Base-by-base conservation (phyloP, 2,113 vertebrate genomes). In the Lophochroa leadbeateri region DNA sequence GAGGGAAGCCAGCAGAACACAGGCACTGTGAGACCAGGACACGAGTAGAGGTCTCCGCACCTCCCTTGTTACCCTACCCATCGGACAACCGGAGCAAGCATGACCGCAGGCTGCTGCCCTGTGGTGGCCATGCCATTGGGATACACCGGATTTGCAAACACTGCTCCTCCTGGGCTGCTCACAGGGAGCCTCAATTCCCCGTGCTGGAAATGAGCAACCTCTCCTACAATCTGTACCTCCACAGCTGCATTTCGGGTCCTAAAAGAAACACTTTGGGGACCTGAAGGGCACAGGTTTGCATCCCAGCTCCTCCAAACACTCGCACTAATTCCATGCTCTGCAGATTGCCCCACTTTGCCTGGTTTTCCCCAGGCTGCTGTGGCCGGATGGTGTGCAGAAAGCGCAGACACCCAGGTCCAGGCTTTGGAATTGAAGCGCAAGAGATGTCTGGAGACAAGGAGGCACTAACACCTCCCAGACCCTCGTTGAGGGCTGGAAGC, bases 1-100 rank as follows among this genome's bases (percentile, higher is more conserved):
- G 44, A 35, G 50, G 7, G 39, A 20, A 37, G 52, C 19, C 6
- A 0, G 50, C 23, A 27, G 74, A 44, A 81, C 28, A 13, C 2
- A 2, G 18, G 43, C 1, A 1, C 57, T 1, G 0, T 3, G 37
- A 74, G 53, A 21, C 13, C 0, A 0, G 50, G 52, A 64, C 35
- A 9, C 0, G 2, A 65, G 25, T 75, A n/a, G 75, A 53, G 7
- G 1, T 10, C 63, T 50, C 74, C 76, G 4, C 8, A 2, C 35
- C 11, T 18, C 86, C 84, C 63, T 21, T 2, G 47, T 11, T 7
- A 37, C 74, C 18, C 41, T 21, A 3, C 41, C 75, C 53, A 11
- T 0, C 0, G 6, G 41, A 15, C 68, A 17, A 16, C 35, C 35
- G 0, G 17, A 44, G 39, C 11, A 31, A 10, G 50, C 37, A 13